Conservation (phyloP, 92 coral and sea anemone genomes). For the Phenganax marumi region DNA sequence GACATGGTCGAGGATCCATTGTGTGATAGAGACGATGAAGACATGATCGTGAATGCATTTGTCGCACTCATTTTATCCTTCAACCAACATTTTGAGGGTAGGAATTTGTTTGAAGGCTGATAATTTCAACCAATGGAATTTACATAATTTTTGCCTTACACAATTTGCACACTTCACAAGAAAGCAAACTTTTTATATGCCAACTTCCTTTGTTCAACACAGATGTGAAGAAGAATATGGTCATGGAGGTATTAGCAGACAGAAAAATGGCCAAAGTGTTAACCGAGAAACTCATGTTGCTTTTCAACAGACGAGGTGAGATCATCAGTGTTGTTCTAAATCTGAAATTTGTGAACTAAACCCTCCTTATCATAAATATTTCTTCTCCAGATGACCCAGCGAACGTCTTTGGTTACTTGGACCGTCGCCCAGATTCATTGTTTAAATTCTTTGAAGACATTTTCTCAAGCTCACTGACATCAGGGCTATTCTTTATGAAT, state of each 20-base stretch:
- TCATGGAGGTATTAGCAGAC: slow-evolving; percentile 70
- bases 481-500: slow-evolving; percentile 80
- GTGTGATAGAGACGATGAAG: slow-evolving; percentile 69
- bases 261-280: slow-evolving; percentile 66
- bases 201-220: not conserved
- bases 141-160: not conserved
- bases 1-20: slow-evolving; percentile 66
- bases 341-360: too few species aligned
- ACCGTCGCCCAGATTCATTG: slow-evolving; percentile 74
- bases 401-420: slow-evolving; percentile 68
- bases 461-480: slow-evolving; percentile 73
- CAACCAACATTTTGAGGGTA: slow-evolving; percentile 92
- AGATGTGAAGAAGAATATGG: slow-evolving; percentile 69
- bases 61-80: slow-evolving; percentile 75
- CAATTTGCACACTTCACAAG: too few species aligned
- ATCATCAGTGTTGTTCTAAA: not conserved
- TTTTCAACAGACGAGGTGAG: slow-evolving; percentile 86
- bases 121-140: not conserved
- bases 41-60: slow-evolving; percentile 66
- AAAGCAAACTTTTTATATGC: too few species aligned
- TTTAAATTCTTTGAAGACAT: slow-evolving; percentile 79
- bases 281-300: slow-evolving; percentile 78
- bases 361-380: not conserved
- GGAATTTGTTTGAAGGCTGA: not conserved
- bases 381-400: slow-evolving; percentile 82